Conservation (phyloP, 2,888 invertebrate genomes). For the Oscheius sp. region DNA sequence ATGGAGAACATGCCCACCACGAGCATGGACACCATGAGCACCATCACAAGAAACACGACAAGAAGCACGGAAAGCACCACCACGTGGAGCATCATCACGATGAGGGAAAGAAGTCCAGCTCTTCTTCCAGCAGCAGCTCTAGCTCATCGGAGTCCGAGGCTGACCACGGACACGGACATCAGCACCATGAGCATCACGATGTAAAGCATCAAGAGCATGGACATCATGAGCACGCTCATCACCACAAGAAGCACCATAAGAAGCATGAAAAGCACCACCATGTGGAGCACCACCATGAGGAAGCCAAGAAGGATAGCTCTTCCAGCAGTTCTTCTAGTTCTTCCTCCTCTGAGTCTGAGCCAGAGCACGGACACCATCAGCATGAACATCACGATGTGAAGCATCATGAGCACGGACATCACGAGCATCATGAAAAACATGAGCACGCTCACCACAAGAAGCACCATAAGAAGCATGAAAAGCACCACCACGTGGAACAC, state of each 20-base stretch:
- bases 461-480: conserved; percentile 8
- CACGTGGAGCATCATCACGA: conserved; percentile 22
- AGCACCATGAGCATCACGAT: neutral
- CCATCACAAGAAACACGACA: neutral
- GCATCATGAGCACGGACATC: conserved; percentile 1
- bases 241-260: neutral
- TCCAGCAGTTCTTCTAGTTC: neutral
- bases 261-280: conserved; percentile 7
- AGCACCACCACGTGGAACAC: neutral
- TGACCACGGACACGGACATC: conserved; percentile 14
- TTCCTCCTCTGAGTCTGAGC: conserved; percentile 17
- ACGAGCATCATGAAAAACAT: neutral
- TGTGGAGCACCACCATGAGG: neutral
- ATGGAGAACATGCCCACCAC: neutral
- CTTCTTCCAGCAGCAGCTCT: neutral
- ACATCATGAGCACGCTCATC: neutral
- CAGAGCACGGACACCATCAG: conserved; percentile 8
- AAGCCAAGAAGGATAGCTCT: neutral
- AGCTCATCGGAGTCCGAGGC: conserved; percentile 13
- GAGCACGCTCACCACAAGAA: conserved; percentile 7
- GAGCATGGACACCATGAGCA: conserved; percentile 7
- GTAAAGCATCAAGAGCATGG: neutral
- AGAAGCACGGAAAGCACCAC: neutral
- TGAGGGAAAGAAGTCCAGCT: neutral
- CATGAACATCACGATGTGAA: conserved; percentile 1